phyloP scores from a whole-genome alignment of 2,113 vertebrate genomes.

The Eolophus roseicapilla region DNA sequence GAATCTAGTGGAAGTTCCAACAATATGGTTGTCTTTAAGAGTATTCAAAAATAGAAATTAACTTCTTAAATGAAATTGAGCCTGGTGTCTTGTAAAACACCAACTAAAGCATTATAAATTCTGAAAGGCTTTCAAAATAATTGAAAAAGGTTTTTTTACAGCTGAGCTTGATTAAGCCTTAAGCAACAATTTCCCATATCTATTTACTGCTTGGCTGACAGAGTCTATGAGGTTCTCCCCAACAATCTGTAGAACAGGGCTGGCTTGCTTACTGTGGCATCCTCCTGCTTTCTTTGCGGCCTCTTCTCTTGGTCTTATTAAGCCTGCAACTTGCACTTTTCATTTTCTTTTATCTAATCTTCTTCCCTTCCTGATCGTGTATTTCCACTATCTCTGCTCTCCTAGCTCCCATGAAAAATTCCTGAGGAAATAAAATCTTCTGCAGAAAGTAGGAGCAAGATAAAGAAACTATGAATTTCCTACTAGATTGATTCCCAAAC shows the following conservation, averaged over 20 bases:
- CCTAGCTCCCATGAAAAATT: background rate
- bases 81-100: conserved; percentile 37
- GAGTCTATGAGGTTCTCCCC: background rate
- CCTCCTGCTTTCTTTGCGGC: background rate
- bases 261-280: background rate
- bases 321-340: background rate
- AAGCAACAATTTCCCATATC: background rate
- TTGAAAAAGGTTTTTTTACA: background rate
- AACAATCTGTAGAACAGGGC: background rate
- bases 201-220: background rate
- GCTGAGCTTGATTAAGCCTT: background rate
- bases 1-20: conserved; percentile 26
- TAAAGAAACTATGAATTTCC: background rate
- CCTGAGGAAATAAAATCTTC: background rate
- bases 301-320: background rate
- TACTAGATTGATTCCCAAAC: background rate
- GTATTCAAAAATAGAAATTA: background rate
- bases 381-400: background rate
- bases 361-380: background rate
- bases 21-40: conserved; percentile 3
- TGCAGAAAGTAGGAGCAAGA: background rate
- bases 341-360: background rate
- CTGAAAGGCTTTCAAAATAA: conserved; percentile 31
- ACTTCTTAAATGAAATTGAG: background rate
- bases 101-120: background rate